A percentile compares a stretch with the other conserved stretches of the same genome.
Evolutionary conservation across 37 sponge, comb jelly and placozoan genomes (phyloP).

Genomic region (Cliona cf. orientalis): DNA sequence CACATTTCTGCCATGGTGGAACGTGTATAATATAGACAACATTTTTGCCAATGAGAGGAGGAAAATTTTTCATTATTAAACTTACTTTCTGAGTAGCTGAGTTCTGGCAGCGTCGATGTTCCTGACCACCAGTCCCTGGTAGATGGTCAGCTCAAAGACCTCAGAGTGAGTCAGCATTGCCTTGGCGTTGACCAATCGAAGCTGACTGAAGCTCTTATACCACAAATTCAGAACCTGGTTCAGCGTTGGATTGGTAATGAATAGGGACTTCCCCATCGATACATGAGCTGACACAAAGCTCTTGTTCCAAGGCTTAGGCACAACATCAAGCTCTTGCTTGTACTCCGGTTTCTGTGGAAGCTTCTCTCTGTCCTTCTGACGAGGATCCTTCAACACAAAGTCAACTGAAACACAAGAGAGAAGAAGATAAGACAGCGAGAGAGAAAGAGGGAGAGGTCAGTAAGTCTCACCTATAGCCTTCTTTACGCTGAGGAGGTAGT

Average conservation of each 20-base stretch:
- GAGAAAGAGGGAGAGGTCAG: background rate
- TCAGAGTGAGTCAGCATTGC: slow-evolving; percentile 55
- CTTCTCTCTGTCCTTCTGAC: slow-evolving; percentile 56
- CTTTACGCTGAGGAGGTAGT: slow-evolving; percentile 96
- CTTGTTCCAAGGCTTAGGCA: slow-evolving; percentile 95
- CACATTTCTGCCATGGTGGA: no score
- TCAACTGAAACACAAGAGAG: slow-evolving; percentile 67
- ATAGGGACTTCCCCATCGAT: slow-evolving; percentile 60
- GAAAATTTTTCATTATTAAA: slow-evolving; percentile 2
- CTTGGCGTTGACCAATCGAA: slow-evolving; percentile 66
- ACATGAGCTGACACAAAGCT: slow-evolving; percentile 35
- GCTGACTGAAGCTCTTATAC: slow-evolving; percentile 71
- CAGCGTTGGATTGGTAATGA: slow-evolving; percentile 87
- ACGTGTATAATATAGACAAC: no score
- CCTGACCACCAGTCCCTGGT: slow-evolving; percentile 63
- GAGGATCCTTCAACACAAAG: slow-evolving; percentile 97
- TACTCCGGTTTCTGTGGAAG: slow-evolving; percentile 40
- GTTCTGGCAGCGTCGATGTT: slow-evolving; percentile 81
- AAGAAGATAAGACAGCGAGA: background rate
- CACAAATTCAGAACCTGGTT: slow-evolving; percentile 84
- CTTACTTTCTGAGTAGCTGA: slow-evolving; percentile 79
- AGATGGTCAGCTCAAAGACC: slow-evolving; percentile 76
- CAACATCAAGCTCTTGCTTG: slow-evolving; percentile 78
- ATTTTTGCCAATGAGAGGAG: no score
- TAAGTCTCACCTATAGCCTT: slow-evolving; percentile 97